Percentiles rank a stretch among this genome's conserved stretches.
These are phyloP conservation scores for Luscinia megarhynchos DNA, from an alignment of 2,797 vertebrate species.

Conservation along the genomic window DNA sequence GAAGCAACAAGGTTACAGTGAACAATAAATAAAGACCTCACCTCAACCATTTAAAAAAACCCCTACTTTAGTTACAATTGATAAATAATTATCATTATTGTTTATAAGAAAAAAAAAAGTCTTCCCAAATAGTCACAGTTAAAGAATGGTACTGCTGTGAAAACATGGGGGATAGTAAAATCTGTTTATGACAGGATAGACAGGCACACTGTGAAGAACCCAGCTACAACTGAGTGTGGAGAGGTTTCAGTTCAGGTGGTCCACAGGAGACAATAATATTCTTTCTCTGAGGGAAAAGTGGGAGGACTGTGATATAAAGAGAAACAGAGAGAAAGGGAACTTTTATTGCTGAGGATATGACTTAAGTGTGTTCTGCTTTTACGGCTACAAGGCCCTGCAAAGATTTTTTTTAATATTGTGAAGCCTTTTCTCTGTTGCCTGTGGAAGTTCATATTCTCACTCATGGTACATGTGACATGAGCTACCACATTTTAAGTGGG, in stretches of 20 bases:
- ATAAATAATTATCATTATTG: background rate
- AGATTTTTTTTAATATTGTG: background rate
- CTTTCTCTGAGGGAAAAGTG: constrained; percentile 7
- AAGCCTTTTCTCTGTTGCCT: background rate
- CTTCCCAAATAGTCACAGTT: background rate
- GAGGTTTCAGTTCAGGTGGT: constrained; percentile 5
- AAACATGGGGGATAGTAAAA: background rate
- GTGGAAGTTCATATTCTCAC: background rate
- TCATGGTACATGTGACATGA: background rate
- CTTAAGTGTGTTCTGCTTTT: background rate
- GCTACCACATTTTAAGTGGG: background rate
- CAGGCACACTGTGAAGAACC: background rate
- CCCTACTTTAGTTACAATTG: background rate
- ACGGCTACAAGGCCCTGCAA: background rate
- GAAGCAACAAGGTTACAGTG: background rate
- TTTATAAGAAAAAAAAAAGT: background rate
- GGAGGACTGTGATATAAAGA: background rate
- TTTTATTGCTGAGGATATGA: background rate
- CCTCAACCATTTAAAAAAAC: background rate
- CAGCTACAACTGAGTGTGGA: background rate
- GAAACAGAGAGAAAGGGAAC: background rate
- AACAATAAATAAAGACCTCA: background rate
- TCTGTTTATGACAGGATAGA: background rate
- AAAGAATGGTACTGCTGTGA: background rate
- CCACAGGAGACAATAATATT: background rate